A percentile compares a stretch with the other conserved stretches of the same genome.
Evolutionary conservation across 2,797 vertebrate genomes (phyloP).

Genomic region (Gallinago solitaria): DNA sequence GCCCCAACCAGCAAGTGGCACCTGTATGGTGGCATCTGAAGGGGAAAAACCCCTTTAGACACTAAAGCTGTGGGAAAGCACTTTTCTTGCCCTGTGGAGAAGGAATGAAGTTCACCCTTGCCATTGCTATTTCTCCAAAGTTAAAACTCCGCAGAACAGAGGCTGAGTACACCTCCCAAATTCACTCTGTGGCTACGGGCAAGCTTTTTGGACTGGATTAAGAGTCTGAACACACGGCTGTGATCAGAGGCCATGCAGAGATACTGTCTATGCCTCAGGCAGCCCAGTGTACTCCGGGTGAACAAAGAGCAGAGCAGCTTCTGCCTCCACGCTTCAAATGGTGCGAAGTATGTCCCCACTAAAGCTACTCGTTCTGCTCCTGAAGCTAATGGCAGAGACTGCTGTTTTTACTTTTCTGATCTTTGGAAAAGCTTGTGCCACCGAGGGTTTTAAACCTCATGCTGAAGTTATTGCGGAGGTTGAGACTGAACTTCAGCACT

Average conservation of each 20-base stretch:
- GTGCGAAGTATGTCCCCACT: background rate
- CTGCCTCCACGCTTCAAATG: background rate
- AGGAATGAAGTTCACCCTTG: background rate
- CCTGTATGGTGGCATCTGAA: background rate
- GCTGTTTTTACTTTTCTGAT: background rate
- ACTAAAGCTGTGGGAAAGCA: background rate
- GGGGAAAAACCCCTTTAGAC: accelerated
- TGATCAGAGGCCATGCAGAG: background rate
- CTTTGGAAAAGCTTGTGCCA: background rate
- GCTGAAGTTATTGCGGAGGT: background rate
- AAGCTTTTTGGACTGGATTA: background rate
- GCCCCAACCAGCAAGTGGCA: background rate
- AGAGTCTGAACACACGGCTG: background rate
- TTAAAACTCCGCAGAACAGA: background rate
- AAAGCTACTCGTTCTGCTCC: background rate
- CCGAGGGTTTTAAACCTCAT: background rate
- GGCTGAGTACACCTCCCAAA: background rate
- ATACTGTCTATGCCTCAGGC: background rate
- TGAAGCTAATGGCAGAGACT: background rate
- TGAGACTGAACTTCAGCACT: background rate
- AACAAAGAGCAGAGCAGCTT: background rate
- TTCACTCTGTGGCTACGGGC: background rate
- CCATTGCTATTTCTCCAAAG: background rate
- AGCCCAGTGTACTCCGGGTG: accelerated
- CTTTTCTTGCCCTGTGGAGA: background rate